These are phyloP conservation scores for Progne subis DNA, from an alignment of 2,113 vertebrate genomes.

Conservation along the genomic window DNA sequence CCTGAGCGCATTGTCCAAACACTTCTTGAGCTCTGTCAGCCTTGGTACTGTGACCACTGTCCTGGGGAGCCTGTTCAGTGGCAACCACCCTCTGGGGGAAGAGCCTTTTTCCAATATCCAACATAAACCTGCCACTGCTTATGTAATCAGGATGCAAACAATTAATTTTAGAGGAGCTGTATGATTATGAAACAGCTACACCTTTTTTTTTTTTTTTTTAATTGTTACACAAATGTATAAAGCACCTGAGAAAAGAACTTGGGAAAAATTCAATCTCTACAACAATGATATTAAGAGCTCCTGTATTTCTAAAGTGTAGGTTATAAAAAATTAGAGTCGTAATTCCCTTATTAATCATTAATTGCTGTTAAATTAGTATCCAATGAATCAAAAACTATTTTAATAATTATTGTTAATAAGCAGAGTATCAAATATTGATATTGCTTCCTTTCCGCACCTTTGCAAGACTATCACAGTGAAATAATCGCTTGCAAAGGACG, in stretches of 20 bases:
- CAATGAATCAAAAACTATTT: background rate
- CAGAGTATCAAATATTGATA: background rate
- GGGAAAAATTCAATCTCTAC: background rate
- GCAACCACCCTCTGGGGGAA: accelerated
- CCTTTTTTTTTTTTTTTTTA: background rate
- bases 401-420: background rate
- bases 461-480: background rate
- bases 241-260: background rate
- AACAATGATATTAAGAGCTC: background rate
- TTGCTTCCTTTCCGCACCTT: background rate
- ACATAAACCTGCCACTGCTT: background rate
- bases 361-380: background rate
- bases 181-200: background rate
- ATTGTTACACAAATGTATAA: background rate
- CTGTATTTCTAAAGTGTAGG: background rate
- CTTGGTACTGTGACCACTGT: background rate
- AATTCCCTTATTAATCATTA: background rate
- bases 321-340: background rate
- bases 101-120: background rate
- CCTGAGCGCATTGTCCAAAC: background rate
- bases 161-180: background rate
- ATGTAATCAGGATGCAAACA: background rate
- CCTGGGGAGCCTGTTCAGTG: background rate
- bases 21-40: accelerated
- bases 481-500: background rate